Evolutionary conservation across 2,113 vertebrate genomes (phyloP).

Genomic region (Prietella phreatophila): DNA sequence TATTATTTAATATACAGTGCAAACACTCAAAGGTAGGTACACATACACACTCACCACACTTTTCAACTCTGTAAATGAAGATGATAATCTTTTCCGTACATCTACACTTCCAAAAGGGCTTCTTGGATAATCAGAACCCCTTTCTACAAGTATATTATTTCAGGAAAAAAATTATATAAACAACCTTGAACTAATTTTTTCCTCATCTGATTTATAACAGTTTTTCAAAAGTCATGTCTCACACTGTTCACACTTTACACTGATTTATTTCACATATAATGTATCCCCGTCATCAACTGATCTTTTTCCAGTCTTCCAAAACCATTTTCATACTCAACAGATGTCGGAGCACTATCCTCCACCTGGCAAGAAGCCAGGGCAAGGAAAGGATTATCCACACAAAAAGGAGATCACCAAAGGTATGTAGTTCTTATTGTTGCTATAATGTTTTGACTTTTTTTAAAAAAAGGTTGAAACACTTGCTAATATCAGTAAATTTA

Average conservation of each 20-base stretch:
- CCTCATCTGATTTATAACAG: not conserved
- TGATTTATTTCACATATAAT: not conserved
- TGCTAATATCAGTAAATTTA: too few relatives aligned
- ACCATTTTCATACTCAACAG: too few relatives aligned
- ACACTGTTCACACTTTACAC: not conserved
- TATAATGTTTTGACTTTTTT: too few relatives aligned
- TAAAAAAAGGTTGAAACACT: too few relatives aligned
- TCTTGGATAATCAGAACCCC: not conserved
- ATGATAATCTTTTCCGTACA: not conserved
- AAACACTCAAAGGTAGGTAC: not conserved
- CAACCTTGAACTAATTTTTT: not conserved
- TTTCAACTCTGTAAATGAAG: not conserved
- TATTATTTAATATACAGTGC: not conserved
- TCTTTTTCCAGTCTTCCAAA: too few relatives aligned
- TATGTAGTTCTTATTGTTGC: too few relatives aligned
- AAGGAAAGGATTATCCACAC: too few relatives aligned
- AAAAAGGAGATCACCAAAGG: too few relatives aligned
- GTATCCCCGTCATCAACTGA: not conserved
- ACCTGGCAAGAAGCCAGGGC: too few relatives aligned
- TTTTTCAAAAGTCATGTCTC: not conserved
- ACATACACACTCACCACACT: not conserved
- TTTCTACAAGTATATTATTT: not conserved
- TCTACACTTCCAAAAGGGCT: not conserved
- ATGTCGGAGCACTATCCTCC: too few relatives aligned
- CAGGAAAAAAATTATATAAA: not conserved